A percentile compares a stretch with the other conserved stretches of the same genome.
These are phyloP conservation scores for Glaucomys volans DNA, from an alignment of 2,113 vertebrate species.

Conservation along the genomic window DNA sequence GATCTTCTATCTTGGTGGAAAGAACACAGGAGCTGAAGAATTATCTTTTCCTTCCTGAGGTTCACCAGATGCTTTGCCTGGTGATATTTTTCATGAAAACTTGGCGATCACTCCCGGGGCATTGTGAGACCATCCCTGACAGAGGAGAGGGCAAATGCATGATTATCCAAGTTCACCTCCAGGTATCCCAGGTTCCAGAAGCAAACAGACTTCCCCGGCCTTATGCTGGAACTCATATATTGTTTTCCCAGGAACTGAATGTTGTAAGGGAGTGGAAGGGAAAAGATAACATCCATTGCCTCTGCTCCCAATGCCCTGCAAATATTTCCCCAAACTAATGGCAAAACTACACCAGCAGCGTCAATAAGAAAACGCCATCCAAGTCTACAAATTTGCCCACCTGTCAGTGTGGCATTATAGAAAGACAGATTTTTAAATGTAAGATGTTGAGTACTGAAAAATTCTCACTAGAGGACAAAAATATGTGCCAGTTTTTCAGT, in stretches of 20 bases:
- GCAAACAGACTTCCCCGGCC: neutral
- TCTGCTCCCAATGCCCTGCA: neutral
- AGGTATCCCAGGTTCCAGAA: neutral
- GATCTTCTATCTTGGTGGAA: neutral
- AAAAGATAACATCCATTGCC: neutral
- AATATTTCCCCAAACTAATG: neutral
- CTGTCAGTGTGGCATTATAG: neutral
- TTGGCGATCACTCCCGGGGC: neutral
- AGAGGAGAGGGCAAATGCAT: neutral
- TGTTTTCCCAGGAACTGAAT: neutral
- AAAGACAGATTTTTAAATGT: slow-evolving; percentile 13
- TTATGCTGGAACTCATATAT: neutral
- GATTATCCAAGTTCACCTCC: neutral
- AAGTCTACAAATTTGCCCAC: neutral
- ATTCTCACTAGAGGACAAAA: neutral
- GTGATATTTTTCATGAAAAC: neutral
- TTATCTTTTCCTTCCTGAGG: neutral
- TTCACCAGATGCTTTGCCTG: neutral
- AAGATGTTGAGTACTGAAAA: neutral
- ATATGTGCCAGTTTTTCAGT: neutral
- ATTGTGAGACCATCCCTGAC: neutral
- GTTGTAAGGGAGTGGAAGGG: neutral
- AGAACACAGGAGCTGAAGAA: neutral
- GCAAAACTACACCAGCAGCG: neutral
- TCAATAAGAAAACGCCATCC: neutral